Evolutionary conservation across 2,888 invertebrate genomes (phyloP).

Genomic region (Oscheius myriophilus): DNA sequence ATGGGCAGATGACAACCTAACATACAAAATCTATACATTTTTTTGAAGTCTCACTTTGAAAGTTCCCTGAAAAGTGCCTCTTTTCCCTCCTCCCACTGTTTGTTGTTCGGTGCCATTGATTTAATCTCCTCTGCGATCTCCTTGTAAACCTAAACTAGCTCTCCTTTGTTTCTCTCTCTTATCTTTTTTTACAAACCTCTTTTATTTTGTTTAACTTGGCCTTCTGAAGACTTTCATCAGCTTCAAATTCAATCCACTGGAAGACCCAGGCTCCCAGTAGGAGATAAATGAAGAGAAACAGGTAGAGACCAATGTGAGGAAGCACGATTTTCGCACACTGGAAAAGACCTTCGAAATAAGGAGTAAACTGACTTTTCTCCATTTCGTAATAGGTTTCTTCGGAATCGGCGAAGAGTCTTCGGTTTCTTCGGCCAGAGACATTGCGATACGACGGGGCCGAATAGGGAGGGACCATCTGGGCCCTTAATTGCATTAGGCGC

Average conservation of each 20-base stretch:
- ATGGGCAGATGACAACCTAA: conserved; percentile 55
- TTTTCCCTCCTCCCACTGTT: conserved; percentile 31
- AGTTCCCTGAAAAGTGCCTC: conserved; percentile 34
- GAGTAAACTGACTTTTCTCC: conserved; percentile 21
- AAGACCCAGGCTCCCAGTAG: conserved; percentile 64
- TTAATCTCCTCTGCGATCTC: conserved; percentile 41
- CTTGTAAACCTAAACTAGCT: conserved; percentile 33
- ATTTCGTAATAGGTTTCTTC: conserved; percentile 12
- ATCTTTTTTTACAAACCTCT: conserved; percentile 18
- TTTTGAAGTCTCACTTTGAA: conserved; percentile 32
- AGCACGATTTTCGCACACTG: conserved; percentile 66
- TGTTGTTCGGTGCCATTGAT: conserved; percentile 34
- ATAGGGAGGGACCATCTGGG: no score
- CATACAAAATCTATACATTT: not conserved
- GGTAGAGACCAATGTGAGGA: conserved; percentile 65
- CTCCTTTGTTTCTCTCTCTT: not conserved
- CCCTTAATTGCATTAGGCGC: no score
- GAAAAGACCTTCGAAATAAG: not conserved
- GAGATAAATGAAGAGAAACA: conserved; percentile 63
- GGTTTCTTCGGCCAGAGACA: not conserved
- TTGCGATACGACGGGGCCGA: no score
- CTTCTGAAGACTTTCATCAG: conserved; percentile 54
- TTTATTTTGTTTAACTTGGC: conserved; percentile 57
- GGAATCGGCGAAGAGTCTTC: conserved; percentile 17
- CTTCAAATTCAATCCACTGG: conserved; percentile 58